Evolutionary conservation across 2,797 vertebrate species (phyloP), one percentile per base, ranked within the genome.

Genomic region (Taeniopygia guttata): DNA sequence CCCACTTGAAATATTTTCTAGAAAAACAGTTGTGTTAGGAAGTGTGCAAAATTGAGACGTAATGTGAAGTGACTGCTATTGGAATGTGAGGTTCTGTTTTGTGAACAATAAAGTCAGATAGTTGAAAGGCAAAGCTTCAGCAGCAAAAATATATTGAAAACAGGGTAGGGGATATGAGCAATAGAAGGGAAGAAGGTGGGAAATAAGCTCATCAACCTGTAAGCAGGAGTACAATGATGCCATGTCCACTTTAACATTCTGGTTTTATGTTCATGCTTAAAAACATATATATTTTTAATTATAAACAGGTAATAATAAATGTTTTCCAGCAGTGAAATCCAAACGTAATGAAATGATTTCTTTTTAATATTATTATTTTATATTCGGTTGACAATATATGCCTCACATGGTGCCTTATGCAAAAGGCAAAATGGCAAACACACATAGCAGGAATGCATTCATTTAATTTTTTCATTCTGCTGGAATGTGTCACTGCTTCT

Each of bases 31-130:
- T 62, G 26, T 3, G 1, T 36, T 79, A 26, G 6, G 14, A 48
- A 84, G 11, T 0, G 0, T 5, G 11, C 17, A 30, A 46, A 81
- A n/a, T 70, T 45, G 27, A 52, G 13, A 23, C 6, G 1, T n/a
- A n/a, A 14, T 0, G 2, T 29, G 29, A 49, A 56, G 11, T 64
- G 29, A 23, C 34, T 20, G 4, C 16, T 78, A 17, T 59, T 70
- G 42, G 6, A 36, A 45, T 6, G 20, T 48, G 58, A 36, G 45
- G 16, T 16, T 56, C 26, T 84, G 0, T 54, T 73, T 4, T 56
- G 54, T 2, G 7, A 30, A 36, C 7, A 52, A 9, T 7, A 34
- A 75, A 26, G 15, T 11, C 8, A 25, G 6, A 3, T 6, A 10
- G 13, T 9, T 52, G 51, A 46, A 70, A 58, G 15, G 10, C 38